Evolutionary conservation across 2,113 vertebrate genomes (phyloP).

Genomic region (Pogonocichla stellata): DNA sequence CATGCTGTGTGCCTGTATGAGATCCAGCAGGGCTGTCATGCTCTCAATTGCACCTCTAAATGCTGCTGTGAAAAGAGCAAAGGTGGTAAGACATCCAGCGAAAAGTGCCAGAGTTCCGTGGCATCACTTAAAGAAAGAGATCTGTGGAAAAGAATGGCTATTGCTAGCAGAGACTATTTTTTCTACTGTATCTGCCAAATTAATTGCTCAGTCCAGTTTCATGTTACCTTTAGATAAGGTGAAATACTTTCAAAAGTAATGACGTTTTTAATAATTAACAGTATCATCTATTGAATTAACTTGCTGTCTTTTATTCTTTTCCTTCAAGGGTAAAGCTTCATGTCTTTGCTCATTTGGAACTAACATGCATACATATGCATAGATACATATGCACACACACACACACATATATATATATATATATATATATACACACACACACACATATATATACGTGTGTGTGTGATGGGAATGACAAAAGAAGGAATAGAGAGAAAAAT

Average conservation of each 20-base stretch:
- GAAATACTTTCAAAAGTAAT: neutral
- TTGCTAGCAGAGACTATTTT: neutral
- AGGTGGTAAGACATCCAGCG: neutral
- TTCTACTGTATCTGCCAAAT: neutral
- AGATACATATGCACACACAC: too few relatives aligned
- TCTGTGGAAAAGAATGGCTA: neutral
- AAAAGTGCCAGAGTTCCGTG: neutral
- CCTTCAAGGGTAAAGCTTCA: neutral
- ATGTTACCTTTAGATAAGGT: neutral
- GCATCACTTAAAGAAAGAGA: neutral
- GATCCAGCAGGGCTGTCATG: neutral
- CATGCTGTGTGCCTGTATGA: neutral
- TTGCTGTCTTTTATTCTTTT: neutral
- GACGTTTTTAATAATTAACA: neutral
- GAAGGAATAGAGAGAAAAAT: neutral
- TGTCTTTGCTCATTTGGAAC: neutral
- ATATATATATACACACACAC: rapidly evolving
- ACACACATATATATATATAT: rapidly evolving
- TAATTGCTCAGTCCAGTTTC: neutral
- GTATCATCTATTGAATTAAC: neutral
- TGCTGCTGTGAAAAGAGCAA: neutral
- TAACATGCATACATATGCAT: neutral
- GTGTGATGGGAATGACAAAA: neutral
- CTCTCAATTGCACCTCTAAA: neutral
- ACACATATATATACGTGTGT: neutral